These are phyloP conservation scores for Lagodon rhomboides DNA, from an alignment of 2,797 vertebrate genomes.

Conservation along the genomic window DNA sequence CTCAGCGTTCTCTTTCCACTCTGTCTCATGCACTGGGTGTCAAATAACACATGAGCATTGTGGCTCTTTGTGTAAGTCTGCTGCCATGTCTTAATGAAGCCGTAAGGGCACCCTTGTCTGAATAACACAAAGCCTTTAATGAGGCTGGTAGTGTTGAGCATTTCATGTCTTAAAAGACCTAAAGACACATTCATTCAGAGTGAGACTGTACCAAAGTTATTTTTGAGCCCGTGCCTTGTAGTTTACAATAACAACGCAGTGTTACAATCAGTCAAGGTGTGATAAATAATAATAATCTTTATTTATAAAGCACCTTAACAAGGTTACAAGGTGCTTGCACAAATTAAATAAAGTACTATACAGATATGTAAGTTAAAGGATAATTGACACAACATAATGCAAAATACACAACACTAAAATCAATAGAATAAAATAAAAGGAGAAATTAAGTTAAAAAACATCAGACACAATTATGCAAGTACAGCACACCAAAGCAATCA, in stretches of 20 bases:
- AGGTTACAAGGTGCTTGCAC: too few relatives aligned
- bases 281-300: not conserved
- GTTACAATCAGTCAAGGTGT: not conserved
- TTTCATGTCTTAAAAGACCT: not conserved
- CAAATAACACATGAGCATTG: not conserved
- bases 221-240: not conserved
- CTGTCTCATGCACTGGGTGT: not conserved
- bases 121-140: not conserved
- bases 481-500: too few relatives aligned
- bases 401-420: too few relatives aligned
- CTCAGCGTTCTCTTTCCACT: not conserved
- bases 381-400: too few relatives aligned
- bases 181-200: not conserved
- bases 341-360: too few relatives aligned
- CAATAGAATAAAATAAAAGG: too few relatives aligned
- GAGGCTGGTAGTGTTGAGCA: too few relatives aligned
- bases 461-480: too few relatives aligned
- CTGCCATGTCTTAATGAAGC: slow-evolving; percentile 4
- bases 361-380: too few relatives aligned
- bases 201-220: not conserved
- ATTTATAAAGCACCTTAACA: too few relatives aligned
- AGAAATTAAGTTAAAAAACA: too few relatives aligned
- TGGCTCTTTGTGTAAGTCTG: not conserved
- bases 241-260: not conserved
- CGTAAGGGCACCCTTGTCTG: not conserved